A percentile compares a stretch with the other conserved stretches of the same genome.
Conservation (phyloP, 2,888 invertebrate genomes). For the Cephonodes hylas region DNA sequence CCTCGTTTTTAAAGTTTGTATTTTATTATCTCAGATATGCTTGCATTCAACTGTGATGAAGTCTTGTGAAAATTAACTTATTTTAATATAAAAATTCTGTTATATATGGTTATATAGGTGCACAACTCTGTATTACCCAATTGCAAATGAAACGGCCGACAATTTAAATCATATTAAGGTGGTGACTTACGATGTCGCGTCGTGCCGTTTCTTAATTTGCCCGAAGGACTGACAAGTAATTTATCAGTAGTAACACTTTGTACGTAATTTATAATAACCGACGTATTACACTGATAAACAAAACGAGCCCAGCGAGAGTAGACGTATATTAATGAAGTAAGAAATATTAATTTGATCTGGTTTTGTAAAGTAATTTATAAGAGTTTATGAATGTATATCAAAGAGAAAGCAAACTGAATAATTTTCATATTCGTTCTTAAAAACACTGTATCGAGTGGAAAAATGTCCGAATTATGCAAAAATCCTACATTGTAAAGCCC, state of each 20-base stretch:
- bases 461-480: not conserved
- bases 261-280: slow-evolving; percentile 3
- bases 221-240: not conserved
- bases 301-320: not conserved
- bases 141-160: not conserved
- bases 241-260: slow-evolving; percentile 1
- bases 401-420: not conserved
- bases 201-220: slow-evolving; percentile 1
- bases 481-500: not conserved
- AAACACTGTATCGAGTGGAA: too few species aligned
- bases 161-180: slow-evolving; percentile 1
- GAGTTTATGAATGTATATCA: not conserved
- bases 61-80: not conserved
- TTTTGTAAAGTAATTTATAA: not conserved
- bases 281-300: not conserved
- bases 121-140: not conserved
- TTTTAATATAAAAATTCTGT: not conserved
- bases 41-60: not conserved
- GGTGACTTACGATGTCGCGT: not conserved
- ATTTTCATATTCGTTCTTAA: not conserved
- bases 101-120: not conserved
- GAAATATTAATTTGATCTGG: not conserved
- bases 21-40: not conserved
- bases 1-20: not conserved
- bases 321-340: not conserved